Conservation (phyloP, 2,797 vertebrate genomes). For the Onychomys leucogaster region DNA sequence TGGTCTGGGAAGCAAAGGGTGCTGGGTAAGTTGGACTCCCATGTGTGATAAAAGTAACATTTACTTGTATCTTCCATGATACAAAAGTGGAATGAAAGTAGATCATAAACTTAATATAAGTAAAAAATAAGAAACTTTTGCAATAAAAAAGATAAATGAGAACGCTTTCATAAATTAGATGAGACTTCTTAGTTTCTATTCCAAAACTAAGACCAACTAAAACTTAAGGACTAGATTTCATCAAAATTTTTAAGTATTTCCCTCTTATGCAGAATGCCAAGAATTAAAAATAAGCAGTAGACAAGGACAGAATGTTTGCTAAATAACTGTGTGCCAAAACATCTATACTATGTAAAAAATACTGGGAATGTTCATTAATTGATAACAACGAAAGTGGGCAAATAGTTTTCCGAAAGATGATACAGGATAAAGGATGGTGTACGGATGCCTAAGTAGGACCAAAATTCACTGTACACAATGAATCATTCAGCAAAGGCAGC, state of each 20-base stretch:
- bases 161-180: not conserved
- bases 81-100: slow-evolving; percentile 27
- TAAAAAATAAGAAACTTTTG: not conserved
- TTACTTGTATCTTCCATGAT: not conserved
- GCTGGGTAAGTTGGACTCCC: not conserved
- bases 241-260: slow-evolving; percentile 18
- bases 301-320: not conserved
- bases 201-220: not conserved
- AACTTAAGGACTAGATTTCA: not conserved
- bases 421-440: not conserved
- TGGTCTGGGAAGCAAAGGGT: not conserved
- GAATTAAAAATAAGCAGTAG: not conserved
- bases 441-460: not conserved
- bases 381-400: not conserved
- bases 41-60: not conserved
- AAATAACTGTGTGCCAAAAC: not conserved
- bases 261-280: not conserved
- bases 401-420: slow-evolving; percentile 20
- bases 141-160: not conserved
- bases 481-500: not conserved
- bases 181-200: slow-evolving; percentile 16
- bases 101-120: not conserved
- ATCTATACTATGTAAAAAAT: not conserved
- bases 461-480: not conserved
- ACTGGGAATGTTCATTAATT: not conserved